phyloP scores from a whole-genome alignment of 1,140 invertebrate species.

The Adelges cooleyi region DNA sequence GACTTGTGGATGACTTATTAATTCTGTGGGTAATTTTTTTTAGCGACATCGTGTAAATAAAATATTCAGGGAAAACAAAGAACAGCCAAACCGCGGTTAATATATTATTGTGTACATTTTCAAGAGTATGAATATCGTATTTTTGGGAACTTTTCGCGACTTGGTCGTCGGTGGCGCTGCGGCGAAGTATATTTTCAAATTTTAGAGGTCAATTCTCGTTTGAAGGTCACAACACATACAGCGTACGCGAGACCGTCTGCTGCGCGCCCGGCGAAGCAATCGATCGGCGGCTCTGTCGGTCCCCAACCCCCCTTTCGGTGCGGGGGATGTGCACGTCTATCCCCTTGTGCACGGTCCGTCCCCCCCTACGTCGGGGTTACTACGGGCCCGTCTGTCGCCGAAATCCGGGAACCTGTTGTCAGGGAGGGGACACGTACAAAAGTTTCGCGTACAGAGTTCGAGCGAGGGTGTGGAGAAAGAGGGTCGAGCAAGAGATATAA shows the following conservation, averaged over 20 bases:
- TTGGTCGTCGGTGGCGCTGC: not conserved
- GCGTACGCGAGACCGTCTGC: not conserved
- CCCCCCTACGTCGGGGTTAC: not conserved
- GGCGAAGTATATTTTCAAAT: not conserved
- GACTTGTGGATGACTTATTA: too few species aligned
- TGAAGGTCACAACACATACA: constrained; percentile 21
- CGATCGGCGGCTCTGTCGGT: not conserved
- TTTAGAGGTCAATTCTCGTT: constrained; percentile 19
- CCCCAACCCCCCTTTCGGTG: not conserved
- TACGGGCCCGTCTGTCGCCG: too few species aligned
- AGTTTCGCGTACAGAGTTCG: not conserved
- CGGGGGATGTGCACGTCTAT: not conserved
- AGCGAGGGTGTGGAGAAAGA: not conserved
- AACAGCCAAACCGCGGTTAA: too few species aligned
- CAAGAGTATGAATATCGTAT: too few species aligned
- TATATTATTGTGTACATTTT: too few species aligned
- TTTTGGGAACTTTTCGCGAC: too few species aligned
- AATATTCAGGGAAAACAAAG: too few species aligned
- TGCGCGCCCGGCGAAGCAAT: not conserved
- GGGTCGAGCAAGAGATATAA: not conserved
- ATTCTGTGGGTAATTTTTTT: too few species aligned
- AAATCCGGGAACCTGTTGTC: constrained; percentile 20
- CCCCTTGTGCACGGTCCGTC: not conserved
- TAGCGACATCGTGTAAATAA: too few species aligned
- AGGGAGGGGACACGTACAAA: constrained; percentile 12